Percentiles rank a stretch among this genome's conserved stretches.
Conservation (phyloP, 2,888 invertebrate species). For the Cerceris rybyensis region DNA sequence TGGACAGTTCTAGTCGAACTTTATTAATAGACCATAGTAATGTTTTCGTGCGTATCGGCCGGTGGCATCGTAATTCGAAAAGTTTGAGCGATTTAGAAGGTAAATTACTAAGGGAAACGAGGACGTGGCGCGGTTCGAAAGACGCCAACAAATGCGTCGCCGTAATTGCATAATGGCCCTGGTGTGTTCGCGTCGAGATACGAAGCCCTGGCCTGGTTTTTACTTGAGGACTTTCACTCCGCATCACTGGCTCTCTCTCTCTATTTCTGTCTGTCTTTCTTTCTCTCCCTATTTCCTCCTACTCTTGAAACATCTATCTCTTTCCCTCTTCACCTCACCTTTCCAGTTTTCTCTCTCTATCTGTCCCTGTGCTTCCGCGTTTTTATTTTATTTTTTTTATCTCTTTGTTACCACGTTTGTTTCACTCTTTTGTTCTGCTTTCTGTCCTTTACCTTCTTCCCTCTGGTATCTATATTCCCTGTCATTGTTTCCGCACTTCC, state of each 20-base stretch:
- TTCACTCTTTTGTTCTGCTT: no score
- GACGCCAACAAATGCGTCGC: conserved; percentile 61
- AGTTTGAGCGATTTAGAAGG: conserved; percentile 68
- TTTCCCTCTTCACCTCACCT: conserved; percentile 32
- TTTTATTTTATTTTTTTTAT: no score
- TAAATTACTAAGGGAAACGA: conserved; percentile 63
- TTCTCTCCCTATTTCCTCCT: background rate
- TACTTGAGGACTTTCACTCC: conserved; percentile 75
- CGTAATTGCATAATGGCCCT: conserved; percentile 72
- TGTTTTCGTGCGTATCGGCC: conserved; percentile 19
- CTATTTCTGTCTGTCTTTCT: background rate
- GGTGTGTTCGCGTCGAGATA: conserved; percentile 67
- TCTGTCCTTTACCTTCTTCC: background rate
- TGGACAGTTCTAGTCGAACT: background rate
- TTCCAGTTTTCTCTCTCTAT: conserved; percentile 21
- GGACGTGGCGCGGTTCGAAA: conserved; percentile 51
- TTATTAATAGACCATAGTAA: conserved; percentile 10
- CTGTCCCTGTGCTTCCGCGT: conserved; percentile 12
- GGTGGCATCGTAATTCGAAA: conserved; percentile 60
- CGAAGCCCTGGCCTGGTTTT: conserved; percentile 77
- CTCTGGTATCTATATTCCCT: background rate
- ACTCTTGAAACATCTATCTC: background rate
- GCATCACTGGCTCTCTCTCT: conserved; percentile 53
- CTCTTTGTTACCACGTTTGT: no score
- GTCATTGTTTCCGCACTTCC: background rate